Conservation (phyloP, 2,888 invertebrate species). For the Pegoplata infirma region DNA sequence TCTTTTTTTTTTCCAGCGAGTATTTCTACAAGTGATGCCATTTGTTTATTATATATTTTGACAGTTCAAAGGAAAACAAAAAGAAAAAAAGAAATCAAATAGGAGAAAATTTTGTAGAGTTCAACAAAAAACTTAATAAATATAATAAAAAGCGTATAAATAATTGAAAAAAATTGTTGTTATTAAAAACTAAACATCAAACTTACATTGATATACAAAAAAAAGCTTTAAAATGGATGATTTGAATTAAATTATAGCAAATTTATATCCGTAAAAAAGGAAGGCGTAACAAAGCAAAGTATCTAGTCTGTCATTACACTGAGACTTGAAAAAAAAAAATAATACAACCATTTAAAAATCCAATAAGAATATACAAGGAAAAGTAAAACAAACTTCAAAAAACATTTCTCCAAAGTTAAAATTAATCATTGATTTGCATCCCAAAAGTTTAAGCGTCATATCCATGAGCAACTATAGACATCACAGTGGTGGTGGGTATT, state of each 20-base stretch:
- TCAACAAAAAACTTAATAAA: conserved; percentile 11
- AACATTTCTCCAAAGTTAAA: too few relatives aligned
- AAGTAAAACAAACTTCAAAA: background rate
- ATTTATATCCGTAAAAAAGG: conserved; percentile 28
- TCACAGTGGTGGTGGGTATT: conserved; percentile 74
- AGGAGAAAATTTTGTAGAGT: conserved; percentile 32
- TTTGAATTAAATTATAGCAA: background rate
- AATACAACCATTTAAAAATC: conserved; percentile 1
- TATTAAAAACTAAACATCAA: background rate
- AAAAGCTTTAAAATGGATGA: background rate
- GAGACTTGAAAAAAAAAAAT: background rate
- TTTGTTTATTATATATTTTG: too few relatives aligned
- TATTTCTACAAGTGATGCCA: too few relatives aligned
- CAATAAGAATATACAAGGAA: background rate
- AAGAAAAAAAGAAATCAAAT: conserved; percentile 11
- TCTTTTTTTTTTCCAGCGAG: too few relatives aligned
- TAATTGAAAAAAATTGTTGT: background rate
- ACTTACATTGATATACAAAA: background rate
- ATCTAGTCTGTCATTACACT: conserved; percentile 23
- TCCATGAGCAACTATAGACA: conserved; percentile 76
- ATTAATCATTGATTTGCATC: background rate
- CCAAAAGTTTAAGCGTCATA: conserved; percentile 4
- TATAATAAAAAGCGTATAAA: background rate
- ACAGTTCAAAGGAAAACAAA: conserved; percentile 28
- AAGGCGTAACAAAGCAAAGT: conserved; percentile 56